phyloP scores from a whole-genome alignment of 2,888 invertebrate species.

The Habroteleia sp. region DNA sequence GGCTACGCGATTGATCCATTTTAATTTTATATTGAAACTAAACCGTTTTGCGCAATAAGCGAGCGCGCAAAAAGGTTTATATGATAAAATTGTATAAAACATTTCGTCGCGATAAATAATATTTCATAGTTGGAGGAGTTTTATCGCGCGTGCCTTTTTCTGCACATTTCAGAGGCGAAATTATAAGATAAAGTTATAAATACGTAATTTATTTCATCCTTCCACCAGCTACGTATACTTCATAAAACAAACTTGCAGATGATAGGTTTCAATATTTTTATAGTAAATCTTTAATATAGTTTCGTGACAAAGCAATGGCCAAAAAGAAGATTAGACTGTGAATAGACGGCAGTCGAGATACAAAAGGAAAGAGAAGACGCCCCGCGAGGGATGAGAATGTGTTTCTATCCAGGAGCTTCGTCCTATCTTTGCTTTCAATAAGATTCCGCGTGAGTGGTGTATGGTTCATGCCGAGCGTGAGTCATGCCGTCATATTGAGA shows the following conservation, averaged over 20 bases:
- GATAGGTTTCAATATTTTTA: conserved; percentile 62
- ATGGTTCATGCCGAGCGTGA: conserved; percentile 68
- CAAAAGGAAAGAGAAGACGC: conserved; percentile 55
- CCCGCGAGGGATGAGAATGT: conserved; percentile 33
- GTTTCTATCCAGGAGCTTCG: conserved; percentile 55
- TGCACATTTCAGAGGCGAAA: conserved; percentile 12
- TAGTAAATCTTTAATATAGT: conserved; percentile 67
- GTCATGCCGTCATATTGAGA: conserved; percentile 71
- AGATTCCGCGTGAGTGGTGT: conserved; percentile 71
- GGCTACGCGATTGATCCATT: no score
- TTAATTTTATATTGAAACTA: no score
- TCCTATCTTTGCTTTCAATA: conserved; percentile 72
- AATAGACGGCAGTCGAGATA: conserved; percentile 47
- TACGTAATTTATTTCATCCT: conserved; percentile 19
- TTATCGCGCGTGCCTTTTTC: conserved; percentile 11
- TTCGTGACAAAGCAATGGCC: conserved; percentile 58
- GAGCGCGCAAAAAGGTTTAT: no score
- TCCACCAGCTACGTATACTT: conserved; percentile 24
- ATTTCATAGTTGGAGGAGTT: not conserved
- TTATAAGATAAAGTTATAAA: conserved; percentile 37
- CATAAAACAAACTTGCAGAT: conserved; percentile 27
- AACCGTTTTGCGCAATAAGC: no score
- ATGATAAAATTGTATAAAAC: no score
- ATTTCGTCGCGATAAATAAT: no score
- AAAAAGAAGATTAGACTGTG: conserved; percentile 54